Evolutionary conservation across 2,888 invertebrate species (phyloP).

Genomic region (Maniola hyperantus): DNA sequence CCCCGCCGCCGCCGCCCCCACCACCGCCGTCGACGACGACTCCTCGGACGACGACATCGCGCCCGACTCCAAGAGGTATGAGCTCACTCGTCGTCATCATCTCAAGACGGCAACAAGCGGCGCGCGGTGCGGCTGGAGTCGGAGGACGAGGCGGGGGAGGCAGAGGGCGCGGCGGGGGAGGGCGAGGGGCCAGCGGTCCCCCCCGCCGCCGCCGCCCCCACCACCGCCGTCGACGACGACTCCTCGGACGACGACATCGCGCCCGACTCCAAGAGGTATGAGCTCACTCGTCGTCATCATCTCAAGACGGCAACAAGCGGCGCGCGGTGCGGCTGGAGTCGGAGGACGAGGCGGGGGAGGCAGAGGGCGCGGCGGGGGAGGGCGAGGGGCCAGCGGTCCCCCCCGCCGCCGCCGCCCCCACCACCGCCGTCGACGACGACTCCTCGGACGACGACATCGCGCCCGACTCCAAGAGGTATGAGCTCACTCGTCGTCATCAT

Average conservation of each 20-base stretch:
- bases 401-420: conserved; percentile 52
- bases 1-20: conserved; percentile 52
- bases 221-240: conserved; percentile 80
- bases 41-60: conserved; percentile 82
- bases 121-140: conserved; percentile 82
- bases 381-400: conserved; percentile 60
- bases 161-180: conserved; percentile 64
- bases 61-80: conserved; percentile 43
- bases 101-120: conserved; percentile 58
- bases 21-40: conserved; percentile 80
- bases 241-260: conserved; percentile 82
- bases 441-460: conserved; percentile 82
- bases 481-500: too few relatives aligned
- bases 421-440: conserved; percentile 80
- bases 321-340: conserved; percentile 82
- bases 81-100: neutral
- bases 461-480: conserved; percentile 43
- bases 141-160: conserved; percentile 75
- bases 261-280: conserved; percentile 43
- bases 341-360: conserved; percentile 75
- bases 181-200: conserved; percentile 60
- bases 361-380: conserved; percentile 65
- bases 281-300: neutral
- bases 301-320: conserved; percentile 58
- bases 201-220: conserved; percentile 52